Percentiles rank a stretch among this genome's conserved stretches.
phyloP scores from a whole-genome alignment of 2,888 invertebrate species.

The Tipula vernalis region DNA sequence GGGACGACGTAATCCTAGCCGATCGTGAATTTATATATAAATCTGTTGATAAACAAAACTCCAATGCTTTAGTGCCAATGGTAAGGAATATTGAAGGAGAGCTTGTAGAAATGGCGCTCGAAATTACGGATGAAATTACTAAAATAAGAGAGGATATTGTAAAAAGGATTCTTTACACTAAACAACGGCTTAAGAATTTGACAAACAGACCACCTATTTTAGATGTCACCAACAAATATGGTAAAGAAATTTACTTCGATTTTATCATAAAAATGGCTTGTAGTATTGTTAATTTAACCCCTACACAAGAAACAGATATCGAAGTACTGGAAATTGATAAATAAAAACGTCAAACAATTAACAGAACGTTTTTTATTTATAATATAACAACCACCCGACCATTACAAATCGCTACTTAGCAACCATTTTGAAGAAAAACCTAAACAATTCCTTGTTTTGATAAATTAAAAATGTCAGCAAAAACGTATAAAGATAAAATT shows the following conservation, averaged over 20 bases:
- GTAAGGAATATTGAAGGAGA: not conserved
- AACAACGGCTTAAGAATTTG: not conserved
- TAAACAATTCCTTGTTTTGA: not conserved
- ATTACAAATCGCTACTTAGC: not conserved
- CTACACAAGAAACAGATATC: not conserved
- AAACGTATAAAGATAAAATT: constrained; percentile 11
- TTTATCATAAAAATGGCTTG: not conserved
- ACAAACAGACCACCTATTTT: not conserved
- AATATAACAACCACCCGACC: not conserved
- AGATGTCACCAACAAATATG: not conserved
- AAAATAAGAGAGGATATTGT: not conserved
- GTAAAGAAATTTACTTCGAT: not conserved
- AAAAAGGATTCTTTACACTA: not conserved
- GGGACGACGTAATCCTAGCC: not conserved
- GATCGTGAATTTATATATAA: not conserved
- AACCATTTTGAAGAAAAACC: not conserved
- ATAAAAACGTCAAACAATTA: too few relatives aligned
- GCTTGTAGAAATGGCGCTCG: not conserved
- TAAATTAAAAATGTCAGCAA: not conserved
- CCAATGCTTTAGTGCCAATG: not conserved
- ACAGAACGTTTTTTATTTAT: too few relatives aligned
- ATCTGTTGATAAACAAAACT: not conserved
- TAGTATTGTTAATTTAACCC: not conserved
- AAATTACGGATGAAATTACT: not conserved
- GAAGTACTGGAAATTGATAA: too few relatives aligned